Evolutionary conservation across 2,888 invertebrate genomes (phyloP).

Genomic region (Sphaerophoria taeniata): DNA sequence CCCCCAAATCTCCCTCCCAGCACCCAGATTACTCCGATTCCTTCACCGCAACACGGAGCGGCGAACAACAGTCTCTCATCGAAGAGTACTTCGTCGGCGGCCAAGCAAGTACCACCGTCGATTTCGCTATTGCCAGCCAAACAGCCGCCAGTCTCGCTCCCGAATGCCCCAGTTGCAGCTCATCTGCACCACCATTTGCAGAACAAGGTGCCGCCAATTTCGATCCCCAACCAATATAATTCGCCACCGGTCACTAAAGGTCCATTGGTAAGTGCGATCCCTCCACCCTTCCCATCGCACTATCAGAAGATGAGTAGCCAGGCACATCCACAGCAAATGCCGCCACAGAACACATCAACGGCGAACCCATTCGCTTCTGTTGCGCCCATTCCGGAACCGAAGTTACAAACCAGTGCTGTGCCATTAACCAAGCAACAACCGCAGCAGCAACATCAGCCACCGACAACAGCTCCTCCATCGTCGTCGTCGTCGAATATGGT

Average conservation of each 20-base stretch:
- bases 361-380: constrained; percentile 43
- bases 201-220: constrained; percentile 64
- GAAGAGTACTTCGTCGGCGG: constrained; percentile 55
- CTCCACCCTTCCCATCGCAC: constrained; percentile 76
- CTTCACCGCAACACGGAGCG: constrained; percentile 61
- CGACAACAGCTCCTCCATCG: constrained; percentile 13
- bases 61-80: constrained; percentile 53
- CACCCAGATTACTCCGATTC: constrained; percentile 78
- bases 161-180: constrained; percentile 75
- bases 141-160: constrained; percentile 66
- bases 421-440: constrained; percentile 76
- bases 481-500: constrained; percentile 46
- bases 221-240: constrained; percentile 75
- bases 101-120: constrained; percentile 75
- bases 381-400: constrained; percentile 44
- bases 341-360: constrained; percentile 26
- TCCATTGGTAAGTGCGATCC: constrained; percentile 74
- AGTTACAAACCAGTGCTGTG: constrained; percentile 76
- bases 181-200: constrained; percentile 75
- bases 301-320: constrained; percentile 75
- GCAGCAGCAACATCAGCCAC: constrained; percentile 50
- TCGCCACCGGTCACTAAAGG: constrained; percentile 74
- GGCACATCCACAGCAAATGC: constrained; percentile 39
- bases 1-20: constrained; percentile 77
- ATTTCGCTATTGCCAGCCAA: constrained; percentile 77